These are phyloP conservation scores for Leptinotarsa defecta DNA, from an alignment of 1,140 invertebrate species.

Conservation along the genomic window DNA sequence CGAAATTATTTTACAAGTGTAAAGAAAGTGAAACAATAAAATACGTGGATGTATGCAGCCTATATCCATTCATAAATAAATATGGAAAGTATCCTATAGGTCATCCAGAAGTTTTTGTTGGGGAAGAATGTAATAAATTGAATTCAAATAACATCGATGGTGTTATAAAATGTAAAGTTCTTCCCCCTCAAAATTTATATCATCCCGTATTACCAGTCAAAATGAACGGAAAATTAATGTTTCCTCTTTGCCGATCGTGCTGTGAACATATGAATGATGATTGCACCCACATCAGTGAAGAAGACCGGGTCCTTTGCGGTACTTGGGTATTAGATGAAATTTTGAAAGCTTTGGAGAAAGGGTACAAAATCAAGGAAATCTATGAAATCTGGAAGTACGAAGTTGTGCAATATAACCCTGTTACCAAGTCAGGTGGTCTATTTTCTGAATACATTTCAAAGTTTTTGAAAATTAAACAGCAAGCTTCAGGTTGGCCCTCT, in stretches of 20 bases:
- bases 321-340: constrained; percentile 55
- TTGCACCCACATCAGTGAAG: constrained; percentile 42
- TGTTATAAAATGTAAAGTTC: constrained; percentile 46
- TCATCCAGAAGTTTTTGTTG: constrained; percentile 45
- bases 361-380: constrained; percentile 31
- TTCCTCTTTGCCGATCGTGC: constrained; percentile 48
- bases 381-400: constrained; percentile 35
- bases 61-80: constrained; percentile 51
- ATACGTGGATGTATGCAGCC: constrained; percentile 50
- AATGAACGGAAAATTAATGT: constrained; percentile 48
- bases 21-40: constrained; percentile 46
- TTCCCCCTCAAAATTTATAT: constrained; percentile 49
- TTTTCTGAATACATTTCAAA: constrained; percentile 49
- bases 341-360: constrained; percentile 45
- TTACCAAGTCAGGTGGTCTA: constrained; percentile 34
- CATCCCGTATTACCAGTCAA: constrained; percentile 48
- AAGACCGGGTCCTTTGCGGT: constrained; percentile 50
- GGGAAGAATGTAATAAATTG: constrained; percentile 16
- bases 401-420: constrained; percentile 23
- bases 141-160: constrained; percentile 36
- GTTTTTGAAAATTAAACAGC: constrained; percentile 54
- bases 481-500: constrained; percentile 49
- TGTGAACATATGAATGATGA: constrained; percentile 28
- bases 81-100: constrained; percentile 51
- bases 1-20: constrained; percentile 26